Evolutionary conservation across 2,888 invertebrate species (phyloP), one percentile per base, ranked within the genome.

Genomic region (Drosophila paranaensis): DNA sequence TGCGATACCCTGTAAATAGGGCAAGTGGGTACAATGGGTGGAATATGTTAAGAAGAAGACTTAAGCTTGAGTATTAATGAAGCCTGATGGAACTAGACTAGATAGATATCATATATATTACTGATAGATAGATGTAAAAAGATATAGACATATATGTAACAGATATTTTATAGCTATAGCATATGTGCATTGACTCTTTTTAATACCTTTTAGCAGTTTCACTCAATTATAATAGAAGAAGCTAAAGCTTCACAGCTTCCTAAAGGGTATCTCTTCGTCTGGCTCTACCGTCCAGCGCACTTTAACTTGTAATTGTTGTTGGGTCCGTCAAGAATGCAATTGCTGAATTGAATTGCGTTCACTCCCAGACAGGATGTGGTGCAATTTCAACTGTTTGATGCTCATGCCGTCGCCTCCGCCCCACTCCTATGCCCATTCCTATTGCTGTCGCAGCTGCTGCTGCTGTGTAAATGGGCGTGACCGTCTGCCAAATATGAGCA

Each of bases 401-500:
- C 53, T 72, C 39, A 56, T 35, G 42, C 16, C 20, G 56, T 61
- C 16, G 40, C 20, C 50, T 37, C 14, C 20, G 58, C 64, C 11
- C 8, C 27, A 1, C 10, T n/a, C 10, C 6, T 3, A 30, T 30
- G 53, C 16, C 40, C 10, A 30, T 66, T 50, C 39, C 51, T 25
- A 30, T 11, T 63, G 63, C 25, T 3, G 9, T 30, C 53, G 54
- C 27, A 27, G 27, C 33, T 63, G 50, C 20, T 70, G 55, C 20
- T 20, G 20, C 20, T 83, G 81, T 68, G 71, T 63, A 78, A 75
- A 71, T 72, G 82, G 82, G 89, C 88, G 88, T 78, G 66, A 71
- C 75, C 46, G 81, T 90, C 89, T 86, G 79, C 79, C 88, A 76
- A 89, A 86, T 86, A 86, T 86, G 83, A 86, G 77, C 79, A 88